Conservation (phyloP, 2,888 invertebrate genomes). For the Idaea biselata region DNA sequence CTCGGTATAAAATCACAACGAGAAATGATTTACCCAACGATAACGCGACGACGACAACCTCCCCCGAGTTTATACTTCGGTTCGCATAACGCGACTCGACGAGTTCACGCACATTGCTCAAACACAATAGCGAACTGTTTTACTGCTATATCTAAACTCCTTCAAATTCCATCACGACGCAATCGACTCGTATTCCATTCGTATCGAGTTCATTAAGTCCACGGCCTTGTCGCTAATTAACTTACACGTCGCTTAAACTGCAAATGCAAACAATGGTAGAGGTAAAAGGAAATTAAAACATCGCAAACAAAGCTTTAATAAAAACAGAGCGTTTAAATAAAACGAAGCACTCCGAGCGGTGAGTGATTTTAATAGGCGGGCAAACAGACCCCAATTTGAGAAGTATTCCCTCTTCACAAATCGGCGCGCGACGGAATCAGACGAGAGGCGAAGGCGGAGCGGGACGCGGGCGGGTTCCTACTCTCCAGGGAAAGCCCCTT, state of each 20-base stretch:
- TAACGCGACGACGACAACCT: conserved; percentile 48
- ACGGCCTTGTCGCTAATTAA: conserved; percentile 29
- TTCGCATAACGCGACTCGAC: conserved; percentile 37
- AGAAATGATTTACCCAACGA: conserved; percentile 68
- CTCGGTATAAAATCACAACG: conserved; percentile 70
- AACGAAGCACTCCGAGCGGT: conserved; percentile 54
- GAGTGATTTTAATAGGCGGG: conserved; percentile 77
- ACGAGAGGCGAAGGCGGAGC: conserved; percentile 50
- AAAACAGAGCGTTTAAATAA: conserved; percentile 50
- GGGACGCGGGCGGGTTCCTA: conserved; percentile 36
- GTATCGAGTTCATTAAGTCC: conserved; percentile 28
- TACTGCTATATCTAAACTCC: conserved; percentile 41
- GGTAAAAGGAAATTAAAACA: conserved; percentile 36
- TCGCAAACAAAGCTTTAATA: conserved; percentile 44
- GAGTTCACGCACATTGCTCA: conserved; percentile 56
- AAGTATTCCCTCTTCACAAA: conserved; percentile 78
- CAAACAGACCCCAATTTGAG: conserved; percentile 74
- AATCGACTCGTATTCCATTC: conserved; percentile 26
- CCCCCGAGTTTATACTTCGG: conserved; percentile 32
- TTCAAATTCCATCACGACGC: conserved; percentile 33
- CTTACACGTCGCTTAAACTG: conserved; percentile 28
- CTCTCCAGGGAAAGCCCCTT: conserved; percentile 76
- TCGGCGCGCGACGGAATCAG: conserved; percentile 74
- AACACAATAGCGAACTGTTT: conserved; percentile 51
- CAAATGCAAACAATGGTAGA: conserved; percentile 27